These are phyloP conservation scores for Drosophila paulistorum DNA, from an alignment of 1,140 invertebrate species.

Conservation along the genomic window DNA sequence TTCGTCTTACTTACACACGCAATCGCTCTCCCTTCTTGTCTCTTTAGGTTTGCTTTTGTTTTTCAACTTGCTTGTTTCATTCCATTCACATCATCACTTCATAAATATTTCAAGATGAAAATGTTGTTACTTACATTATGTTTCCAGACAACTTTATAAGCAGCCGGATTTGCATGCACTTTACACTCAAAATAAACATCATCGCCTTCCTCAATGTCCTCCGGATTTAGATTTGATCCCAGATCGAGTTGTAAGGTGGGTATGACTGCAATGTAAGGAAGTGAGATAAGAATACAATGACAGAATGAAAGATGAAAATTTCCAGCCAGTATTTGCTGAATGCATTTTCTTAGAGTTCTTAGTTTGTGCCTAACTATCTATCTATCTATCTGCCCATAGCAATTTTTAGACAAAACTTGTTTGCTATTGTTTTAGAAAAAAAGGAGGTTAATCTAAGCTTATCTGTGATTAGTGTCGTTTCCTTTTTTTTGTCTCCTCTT, in stretches of 20 bases:
- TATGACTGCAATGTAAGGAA: slow-evolving; percentile 86
- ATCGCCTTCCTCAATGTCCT: slow-evolving; percentile 94
- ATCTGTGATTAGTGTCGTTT: slow-evolving; percentile 79
- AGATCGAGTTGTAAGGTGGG: slow-evolving; percentile 89
- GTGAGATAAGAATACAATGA: not conserved
- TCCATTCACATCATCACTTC: slow-evolving; percentile 6
- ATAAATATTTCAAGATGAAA: slow-evolving; percentile 52
- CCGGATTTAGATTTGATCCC: slow-evolving; percentile 92
- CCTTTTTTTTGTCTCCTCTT: slow-evolving; percentile 31
- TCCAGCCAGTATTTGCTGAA: slow-evolving; percentile 35
- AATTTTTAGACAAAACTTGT: slow-evolving; percentile 51
- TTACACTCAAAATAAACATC: slow-evolving; percentile 96
- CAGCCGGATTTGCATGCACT: slow-evolving; percentile 92
- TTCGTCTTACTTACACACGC: not conserved
- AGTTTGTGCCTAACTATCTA: slow-evolving; percentile 27
- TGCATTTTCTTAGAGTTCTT: slow-evolving; percentile 38
- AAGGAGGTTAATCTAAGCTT: slow-evolving; percentile 78
- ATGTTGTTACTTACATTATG: slow-evolving; percentile 91
- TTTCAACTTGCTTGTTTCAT: not conserved
- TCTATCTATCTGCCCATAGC: slow-evolving; percentile 41
- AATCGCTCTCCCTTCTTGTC: too few species aligned
- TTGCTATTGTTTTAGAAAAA: slow-evolving; percentile 34
- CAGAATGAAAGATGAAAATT: slow-evolving; percentile 13
- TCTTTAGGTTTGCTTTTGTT: not conserved
- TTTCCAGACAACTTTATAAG: slow-evolving; percentile 95